Conservation (phyloP, 2,797 vertebrate genomes). For the Melanotaenia trifasciata region DNA sequence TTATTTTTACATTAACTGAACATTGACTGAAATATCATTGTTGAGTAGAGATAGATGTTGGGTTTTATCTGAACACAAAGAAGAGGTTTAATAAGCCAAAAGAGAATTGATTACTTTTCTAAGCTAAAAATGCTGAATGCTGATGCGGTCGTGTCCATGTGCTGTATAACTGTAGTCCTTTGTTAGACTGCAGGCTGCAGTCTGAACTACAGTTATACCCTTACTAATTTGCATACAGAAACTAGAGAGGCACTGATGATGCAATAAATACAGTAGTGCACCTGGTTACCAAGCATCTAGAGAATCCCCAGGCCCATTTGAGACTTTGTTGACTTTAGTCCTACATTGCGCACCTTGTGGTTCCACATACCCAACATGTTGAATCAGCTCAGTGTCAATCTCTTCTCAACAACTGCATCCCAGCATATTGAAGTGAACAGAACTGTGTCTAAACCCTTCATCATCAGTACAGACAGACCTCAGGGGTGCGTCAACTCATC, state of each 20-base stretch:
- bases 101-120: slow-evolving; percentile 1
- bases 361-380: neutral
- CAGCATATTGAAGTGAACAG: neutral
- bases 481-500: too few species aligned
- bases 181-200: too few species aligned
- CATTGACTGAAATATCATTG: neutral
- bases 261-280: neutral
- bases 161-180: too few species aligned
- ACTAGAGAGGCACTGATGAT: neutral
- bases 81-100: neutral
- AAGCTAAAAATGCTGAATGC: neutral
- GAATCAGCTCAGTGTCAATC: neutral
- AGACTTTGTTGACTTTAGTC: neutral
- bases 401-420: neutral
- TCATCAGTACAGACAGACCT: too few species aligned
- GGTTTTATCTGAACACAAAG: too few species aligned
- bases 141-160: neutral
- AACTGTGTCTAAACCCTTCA: too few species aligned
- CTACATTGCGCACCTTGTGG: neutral
- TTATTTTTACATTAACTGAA: neutral
- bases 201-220: too few species aligned
- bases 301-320: neutral
- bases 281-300: neutral
- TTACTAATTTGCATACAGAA: neutral
- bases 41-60: neutral